phyloP scores from a whole-genome alignment of 2,888 invertebrate genomes.

The Oligia strigilis region DNA sequence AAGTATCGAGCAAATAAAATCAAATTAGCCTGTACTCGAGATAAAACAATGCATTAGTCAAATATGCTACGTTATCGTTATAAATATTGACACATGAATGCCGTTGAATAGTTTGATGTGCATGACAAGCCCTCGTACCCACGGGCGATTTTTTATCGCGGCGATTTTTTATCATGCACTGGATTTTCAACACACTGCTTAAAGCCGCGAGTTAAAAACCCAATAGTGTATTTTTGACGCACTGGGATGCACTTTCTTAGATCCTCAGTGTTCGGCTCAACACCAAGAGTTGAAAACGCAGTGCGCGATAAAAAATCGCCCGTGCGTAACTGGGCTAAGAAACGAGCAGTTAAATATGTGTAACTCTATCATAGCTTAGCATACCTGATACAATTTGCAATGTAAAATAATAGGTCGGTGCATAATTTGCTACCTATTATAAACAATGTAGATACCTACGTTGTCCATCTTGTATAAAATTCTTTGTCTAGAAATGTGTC shows the following conservation, averaged over 20 bases:
- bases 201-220: not conserved
- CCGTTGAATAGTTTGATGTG: conserved; percentile 48
- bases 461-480: conserved; percentile 15
- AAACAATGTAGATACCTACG: conserved; percentile 7
- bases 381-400: conserved; percentile 29
- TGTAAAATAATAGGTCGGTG: conserved; percentile 15
- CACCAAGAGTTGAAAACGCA: not conserved
- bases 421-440: conserved; percentile 11
- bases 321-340: not conserved
- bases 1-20: conserved; percentile 54
- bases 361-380: conserved; percentile 10
- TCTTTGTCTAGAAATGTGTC: conserved; percentile 10
- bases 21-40: conserved; percentile 30
- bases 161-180: not conserved
- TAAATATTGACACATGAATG: conserved; percentile 57
- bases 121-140: not conserved
- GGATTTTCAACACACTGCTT: not conserved
- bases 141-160: not conserved
- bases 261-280: not conserved
- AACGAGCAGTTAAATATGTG: conserved; percentile 19
- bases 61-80: conserved; percentile 36
- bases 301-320: not conserved
- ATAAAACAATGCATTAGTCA: conserved; percentile 56
- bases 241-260: not conserved
- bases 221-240: not conserved